A percentile compares a stretch with the other conserved stretches of the same genome.
Evolutionary conservation across 2,888 invertebrate species (phyloP).

Genomic region (Trachelus iudaicus): DNA sequence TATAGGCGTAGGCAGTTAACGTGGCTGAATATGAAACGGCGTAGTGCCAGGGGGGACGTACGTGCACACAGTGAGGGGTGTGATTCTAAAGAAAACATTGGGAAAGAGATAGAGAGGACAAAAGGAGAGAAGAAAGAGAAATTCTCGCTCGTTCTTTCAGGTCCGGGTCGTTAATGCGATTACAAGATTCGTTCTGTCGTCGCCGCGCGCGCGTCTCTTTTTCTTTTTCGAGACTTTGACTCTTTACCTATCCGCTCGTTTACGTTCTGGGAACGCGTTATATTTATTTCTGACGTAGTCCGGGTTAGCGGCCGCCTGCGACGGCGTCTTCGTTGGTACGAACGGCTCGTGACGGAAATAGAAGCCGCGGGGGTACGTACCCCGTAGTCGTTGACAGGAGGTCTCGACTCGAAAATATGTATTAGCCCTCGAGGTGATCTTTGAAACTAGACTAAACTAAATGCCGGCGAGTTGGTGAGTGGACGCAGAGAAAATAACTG

Average conservation of each 20-base stretch:
- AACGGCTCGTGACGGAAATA: slow-evolving; percentile 41
- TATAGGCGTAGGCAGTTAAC: background rate
- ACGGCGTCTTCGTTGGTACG: slow-evolving; percentile 5
- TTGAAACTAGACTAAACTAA: slow-evolving; percentile 32
- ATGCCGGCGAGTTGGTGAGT: background rate
- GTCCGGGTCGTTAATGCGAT: background rate
- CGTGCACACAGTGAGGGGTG: background rate
- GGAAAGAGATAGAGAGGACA: background rate
- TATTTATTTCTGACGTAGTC: slow-evolving; percentile 35
- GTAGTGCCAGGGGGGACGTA: background rate
- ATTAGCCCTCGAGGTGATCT: slow-evolving; percentile 15
- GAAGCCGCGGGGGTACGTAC: slow-evolving; percentile 20
- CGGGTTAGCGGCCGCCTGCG: slow-evolving; percentile 11
- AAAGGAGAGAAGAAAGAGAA: background rate
- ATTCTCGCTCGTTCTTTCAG: background rate
- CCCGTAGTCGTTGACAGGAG: slow-evolving; percentile 31
- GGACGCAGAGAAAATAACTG: background rate
- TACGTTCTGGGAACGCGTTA: slow-evolving; percentile 10
- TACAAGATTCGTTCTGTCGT: background rate
- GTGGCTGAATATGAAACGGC: background rate
- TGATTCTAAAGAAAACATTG: background rate
- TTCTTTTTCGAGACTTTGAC: background rate
- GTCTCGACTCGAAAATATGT: slow-evolving; percentile 27
- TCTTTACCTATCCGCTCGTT: background rate
- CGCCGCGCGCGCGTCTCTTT: no score